phyloP scores from a whole-genome alignment of 2,888 invertebrate genomes.

The Teleiodes luculella region DNA sequence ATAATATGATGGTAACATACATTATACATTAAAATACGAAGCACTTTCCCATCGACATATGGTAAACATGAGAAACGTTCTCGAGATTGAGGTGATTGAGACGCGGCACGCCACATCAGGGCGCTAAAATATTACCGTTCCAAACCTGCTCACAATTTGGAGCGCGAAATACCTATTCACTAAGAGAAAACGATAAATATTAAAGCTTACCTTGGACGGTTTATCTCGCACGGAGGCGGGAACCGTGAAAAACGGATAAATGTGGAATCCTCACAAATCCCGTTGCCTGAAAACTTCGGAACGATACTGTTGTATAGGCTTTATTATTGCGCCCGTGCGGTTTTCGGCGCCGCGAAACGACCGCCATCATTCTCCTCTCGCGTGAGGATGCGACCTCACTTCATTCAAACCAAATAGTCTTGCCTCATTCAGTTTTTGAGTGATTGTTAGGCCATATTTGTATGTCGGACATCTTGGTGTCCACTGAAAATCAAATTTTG shows the following conservation, averaged over 20 bases:
- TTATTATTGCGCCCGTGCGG: slow-evolving; percentile 10
- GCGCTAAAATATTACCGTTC: slow-evolving; percentile 9
- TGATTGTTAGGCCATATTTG: background rate
- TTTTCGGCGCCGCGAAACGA: slow-evolving; percentile 5
- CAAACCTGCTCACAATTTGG: slow-evolving; percentile 13
- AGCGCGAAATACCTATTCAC: slow-evolving; percentile 36
- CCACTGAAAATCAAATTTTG: too few relatives aligned
- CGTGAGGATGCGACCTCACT: background rate
- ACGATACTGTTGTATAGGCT: slow-evolving; percentile 40
- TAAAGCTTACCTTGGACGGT: slow-evolving; percentile 58
- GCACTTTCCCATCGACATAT: background rate
- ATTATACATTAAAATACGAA: background rate
- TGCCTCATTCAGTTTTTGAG: background rate
- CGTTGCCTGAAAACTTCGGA: slow-evolving; percentile 44
- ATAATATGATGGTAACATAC: too few relatives aligned
- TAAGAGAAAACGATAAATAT: slow-evolving; percentile 62
- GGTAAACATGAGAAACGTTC: slow-evolving; percentile 3
- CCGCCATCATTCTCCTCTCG: slow-evolving; percentile 1
- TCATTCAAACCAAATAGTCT: background rate
- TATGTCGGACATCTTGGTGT: background rate
- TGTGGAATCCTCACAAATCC: slow-evolving; percentile 57
- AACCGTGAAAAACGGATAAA: slow-evolving; percentile 66
- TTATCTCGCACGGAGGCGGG: slow-evolving; percentile 53
- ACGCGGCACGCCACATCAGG: slow-evolving; percentile 14
- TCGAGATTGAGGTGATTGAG: slow-evolving; percentile 2